Conservation (phyloP, 2,113 vertebrate genomes). For the Zosterops lateralis region DNA sequence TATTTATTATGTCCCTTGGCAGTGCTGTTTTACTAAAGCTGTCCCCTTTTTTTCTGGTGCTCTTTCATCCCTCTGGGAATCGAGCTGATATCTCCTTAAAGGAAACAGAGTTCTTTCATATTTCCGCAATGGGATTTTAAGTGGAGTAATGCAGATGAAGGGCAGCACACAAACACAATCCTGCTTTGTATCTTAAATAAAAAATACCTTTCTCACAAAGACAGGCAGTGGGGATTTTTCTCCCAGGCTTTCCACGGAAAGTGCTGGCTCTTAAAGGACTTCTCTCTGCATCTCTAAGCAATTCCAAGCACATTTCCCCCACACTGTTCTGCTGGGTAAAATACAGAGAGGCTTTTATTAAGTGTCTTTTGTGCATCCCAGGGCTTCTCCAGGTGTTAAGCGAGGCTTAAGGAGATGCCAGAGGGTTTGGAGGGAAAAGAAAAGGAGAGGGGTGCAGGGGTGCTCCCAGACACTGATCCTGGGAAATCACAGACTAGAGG, state of each 20-base stretch:
- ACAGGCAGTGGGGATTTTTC: background rate
- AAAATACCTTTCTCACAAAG: conserved; percentile 16
- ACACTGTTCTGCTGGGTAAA: background rate
- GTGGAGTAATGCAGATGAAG: conserved; percentile 56
- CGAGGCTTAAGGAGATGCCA: background rate
- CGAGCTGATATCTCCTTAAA: conserved; percentile 34
- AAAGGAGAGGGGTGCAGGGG: background rate
- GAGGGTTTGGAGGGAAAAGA: background rate
- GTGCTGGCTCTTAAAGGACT: conserved; percentile 21
- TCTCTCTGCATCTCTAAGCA: background rate
- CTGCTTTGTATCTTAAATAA: conserved; percentile 35
- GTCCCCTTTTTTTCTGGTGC: conserved; percentile 4
- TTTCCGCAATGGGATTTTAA: conserved; percentile 55
- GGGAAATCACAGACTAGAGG: background rate
- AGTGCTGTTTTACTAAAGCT: conserved; percentile 55
- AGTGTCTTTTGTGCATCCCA: background rate
- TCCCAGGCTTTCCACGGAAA: background rate
- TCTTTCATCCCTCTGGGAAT: conserved; percentile 45
- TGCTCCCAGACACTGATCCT: background rate
- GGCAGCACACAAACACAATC: conserved; percentile 25
- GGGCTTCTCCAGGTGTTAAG: background rate
- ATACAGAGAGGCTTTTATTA: conserved; percentile 15
- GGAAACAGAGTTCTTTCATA: conserved; percentile 51
- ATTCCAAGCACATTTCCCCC: conserved; percentile 11
- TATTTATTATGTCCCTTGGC: conserved; percentile 51